Conservation (phyloP, 30 jellyfish, hydroid and myxozoan species). For the Calvadosia cruxmelitensis region DNA sequence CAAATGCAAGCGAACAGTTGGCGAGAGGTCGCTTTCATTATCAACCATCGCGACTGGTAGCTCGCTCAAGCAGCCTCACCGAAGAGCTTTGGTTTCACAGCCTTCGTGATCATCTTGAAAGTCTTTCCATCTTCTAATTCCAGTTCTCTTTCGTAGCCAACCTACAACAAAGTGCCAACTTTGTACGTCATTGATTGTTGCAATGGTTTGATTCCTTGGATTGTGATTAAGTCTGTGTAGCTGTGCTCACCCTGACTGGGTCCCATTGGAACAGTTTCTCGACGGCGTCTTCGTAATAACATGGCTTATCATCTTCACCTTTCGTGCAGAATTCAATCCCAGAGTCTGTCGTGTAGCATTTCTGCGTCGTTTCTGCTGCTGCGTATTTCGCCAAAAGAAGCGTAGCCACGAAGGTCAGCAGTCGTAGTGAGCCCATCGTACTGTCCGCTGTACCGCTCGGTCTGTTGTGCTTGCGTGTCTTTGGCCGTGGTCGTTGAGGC, state of each 20-base stretch:
- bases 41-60: no score
- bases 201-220: no score
- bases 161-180: constrained; percentile 37
- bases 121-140: constrained; percentile 78
- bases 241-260: constrained; percentile 61
- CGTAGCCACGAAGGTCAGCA: background rate
- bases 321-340: constrained; percentile 11
- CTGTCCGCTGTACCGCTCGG: background rate
- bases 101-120: constrained; percentile 71
- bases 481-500: no score
- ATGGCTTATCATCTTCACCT: constrained; percentile 53
- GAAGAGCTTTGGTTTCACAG: constrained; percentile 71
- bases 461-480: background rate
- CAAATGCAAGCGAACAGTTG: no score
- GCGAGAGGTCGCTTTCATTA: background rate
- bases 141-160: constrained; percentile 64
- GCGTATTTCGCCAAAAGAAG: background rate
- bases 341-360: background rate
- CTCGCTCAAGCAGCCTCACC: no score
- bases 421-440: background rate
- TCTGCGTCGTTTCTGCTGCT: background rate
- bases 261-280: constrained; percentile 85
- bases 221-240: no score
- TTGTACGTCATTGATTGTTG: no score
- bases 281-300: constrained; percentile 54